Percentiles rank a stretch among this genome's conserved stretches.
phyloP scores from a whole-genome alignment of 1,140 invertebrate genomes.

The Dufourea novaeangliae region DNA sequence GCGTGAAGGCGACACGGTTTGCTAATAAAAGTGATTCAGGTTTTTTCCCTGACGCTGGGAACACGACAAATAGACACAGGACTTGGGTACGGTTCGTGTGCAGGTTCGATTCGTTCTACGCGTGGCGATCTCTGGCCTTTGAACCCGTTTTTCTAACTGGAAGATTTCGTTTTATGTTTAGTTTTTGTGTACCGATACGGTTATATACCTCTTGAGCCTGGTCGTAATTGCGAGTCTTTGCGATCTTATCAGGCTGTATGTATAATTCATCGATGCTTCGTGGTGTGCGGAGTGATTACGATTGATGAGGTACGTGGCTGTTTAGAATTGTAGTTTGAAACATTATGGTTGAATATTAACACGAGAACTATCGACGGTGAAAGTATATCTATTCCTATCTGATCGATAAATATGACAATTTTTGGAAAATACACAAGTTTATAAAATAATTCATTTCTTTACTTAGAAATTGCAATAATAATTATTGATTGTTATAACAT shows the following conservation, averaged over 20 bases:
- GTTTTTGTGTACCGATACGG: neutral
- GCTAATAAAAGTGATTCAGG: neutral
- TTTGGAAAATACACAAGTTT: too few species aligned
- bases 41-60: neutral
- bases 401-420: too few species aligned
- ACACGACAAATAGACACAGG: neutral
- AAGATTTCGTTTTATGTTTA: neutral
- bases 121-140: neutral
- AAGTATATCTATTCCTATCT: too few species aligned
- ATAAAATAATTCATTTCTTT: too few species aligned
- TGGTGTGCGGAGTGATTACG: neutral
- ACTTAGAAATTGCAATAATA: too few species aligned
- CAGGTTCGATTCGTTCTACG: neutral
- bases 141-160: neutral
- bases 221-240: neutral
- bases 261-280: neutral
- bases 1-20: neutral
- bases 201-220: too few species aligned
- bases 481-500: too few species aligned
- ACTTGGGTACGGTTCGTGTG: too few species aligned
- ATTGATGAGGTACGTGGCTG: too few species aligned
- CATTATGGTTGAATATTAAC: too few species aligned
- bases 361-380: too few species aligned
- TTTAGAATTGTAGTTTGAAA: too few species aligned
- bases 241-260: neutral